phyloP scores from a whole-genome alignment of 2,797 vertebrate genomes.

The Eurystomus glaucurus region DNA sequence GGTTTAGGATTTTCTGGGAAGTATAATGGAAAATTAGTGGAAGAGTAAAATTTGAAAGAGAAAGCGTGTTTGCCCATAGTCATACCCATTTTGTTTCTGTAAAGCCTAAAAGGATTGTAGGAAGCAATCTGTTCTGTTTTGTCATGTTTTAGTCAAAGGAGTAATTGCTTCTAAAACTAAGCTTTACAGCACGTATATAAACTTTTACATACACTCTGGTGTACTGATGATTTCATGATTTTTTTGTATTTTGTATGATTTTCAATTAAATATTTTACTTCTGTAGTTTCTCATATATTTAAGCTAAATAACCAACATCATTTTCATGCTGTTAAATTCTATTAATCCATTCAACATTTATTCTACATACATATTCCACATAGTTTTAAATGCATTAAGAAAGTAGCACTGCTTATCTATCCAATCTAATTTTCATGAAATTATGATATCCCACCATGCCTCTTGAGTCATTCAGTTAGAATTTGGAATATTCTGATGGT shows the following conservation, averaged over 20 bases:
- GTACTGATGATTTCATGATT: neutral
- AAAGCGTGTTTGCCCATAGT: neutral
- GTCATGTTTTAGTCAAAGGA: neutral
- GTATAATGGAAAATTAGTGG: neutral
- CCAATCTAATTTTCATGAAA: neutral
- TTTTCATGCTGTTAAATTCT: conserved; percentile 4
- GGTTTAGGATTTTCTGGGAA: neutral
- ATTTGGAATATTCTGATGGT: neutral
- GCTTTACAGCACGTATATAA: neutral
- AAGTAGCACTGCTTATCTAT: neutral
- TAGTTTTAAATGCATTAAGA: neutral
- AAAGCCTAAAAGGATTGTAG: neutral
- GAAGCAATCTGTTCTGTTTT: neutral
- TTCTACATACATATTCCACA: neutral
- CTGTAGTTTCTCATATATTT: neutral
- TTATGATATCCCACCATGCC: neutral
- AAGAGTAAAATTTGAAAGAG: neutral
- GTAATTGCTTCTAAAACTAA: conserved; percentile 13
- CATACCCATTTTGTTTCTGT: neutral
- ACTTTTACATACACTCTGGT: neutral
- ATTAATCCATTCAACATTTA: neutral
- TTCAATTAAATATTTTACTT: neutral
- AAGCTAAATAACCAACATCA: neutral
- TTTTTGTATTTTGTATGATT: neutral
- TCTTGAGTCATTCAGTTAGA: neutral